Evolutionary conservation across 30 jellyfish, hydroid and myxozoan genomes (phyloP), one percentile per base, ranked within the genome.

Genomic region (Sanderia malayensis): DNA sequence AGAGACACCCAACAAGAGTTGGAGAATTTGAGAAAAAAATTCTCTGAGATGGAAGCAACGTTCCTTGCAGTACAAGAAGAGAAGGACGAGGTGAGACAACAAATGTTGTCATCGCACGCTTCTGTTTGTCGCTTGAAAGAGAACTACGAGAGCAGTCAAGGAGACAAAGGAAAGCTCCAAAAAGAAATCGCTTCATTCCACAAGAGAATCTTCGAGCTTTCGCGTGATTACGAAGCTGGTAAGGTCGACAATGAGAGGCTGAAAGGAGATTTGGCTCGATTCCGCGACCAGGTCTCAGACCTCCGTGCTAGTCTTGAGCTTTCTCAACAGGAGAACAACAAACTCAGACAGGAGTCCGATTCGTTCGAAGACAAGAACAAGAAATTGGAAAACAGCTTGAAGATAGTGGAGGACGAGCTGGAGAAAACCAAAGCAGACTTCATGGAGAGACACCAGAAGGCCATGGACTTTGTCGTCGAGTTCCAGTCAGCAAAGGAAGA

Each of bases 61-160:
- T 91, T 59, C 87, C 53, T 91, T 25, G 55, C 83, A 0, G 94
- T 84, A 2, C 98, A 91, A 55, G 98, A 91, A 91, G 98, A 91
- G 79, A 91, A 84, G 68, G 98, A 91, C 45, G 87, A 84, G 49
- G 31, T 91, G 37, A 71, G 98, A 45, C 98, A 91, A 49, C 96
- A 91, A 61, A 91, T 91, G 98, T 86, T 85, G 77, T 86, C 86
- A 44, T 71, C 98, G 0, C 98, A 91, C 47, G 84, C 94, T 23
- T 91, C 98, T 1, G 98, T 91, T 0, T 91, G 98, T 76, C 94
- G 95, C 17, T 69, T 91, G 75, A 91, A 91, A 71, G 98, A 91
- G 69, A 83, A 84, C 81, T 91, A 91, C 73, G 98, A 91, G 37
- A 76, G 78, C 18, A 91, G 98, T 67, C 94, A 86, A 71, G 96